These are phyloP conservation scores for Euclidia mi DNA, from an alignment of 2,888 invertebrate species.

Conservation along the genomic window DNA sequence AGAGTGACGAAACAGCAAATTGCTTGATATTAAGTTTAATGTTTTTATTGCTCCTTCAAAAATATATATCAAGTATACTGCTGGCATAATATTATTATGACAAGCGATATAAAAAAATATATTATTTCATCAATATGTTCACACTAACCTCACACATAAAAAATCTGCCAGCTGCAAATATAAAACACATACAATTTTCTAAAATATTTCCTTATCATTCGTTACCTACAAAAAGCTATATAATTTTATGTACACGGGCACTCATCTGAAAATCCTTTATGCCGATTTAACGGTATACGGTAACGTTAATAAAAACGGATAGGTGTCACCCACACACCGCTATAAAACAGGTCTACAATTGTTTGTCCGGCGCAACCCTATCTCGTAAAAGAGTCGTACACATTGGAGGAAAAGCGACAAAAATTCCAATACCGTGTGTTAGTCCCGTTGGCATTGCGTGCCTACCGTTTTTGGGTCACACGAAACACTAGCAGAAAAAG, in stretches of 20 bases:
- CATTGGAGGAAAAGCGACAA: conserved; percentile 66
- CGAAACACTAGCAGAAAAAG: conserved; percentile 72
- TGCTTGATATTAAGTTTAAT: no score
- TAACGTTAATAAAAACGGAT: conserved; percentile 69
- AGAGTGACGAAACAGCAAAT: no score
- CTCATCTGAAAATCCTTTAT: conserved; percentile 66
- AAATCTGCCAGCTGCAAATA: no score
- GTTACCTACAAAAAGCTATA: conserved; percentile 39
- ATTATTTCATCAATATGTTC: conserved; percentile 6
- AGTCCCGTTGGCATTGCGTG: conserved; percentile 72
- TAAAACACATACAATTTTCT: conserved; percentile 3
- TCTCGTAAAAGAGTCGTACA: conserved; percentile 68
- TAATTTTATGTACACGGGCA: conserved; percentile 51
- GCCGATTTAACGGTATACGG: conserved; percentile 62
- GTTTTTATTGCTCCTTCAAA: no score
- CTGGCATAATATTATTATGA: no score
- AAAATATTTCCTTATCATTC: conserved; percentile 18
- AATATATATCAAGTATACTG: no score
- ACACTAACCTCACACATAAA: conserved; percentile 3
- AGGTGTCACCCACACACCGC: conserved; percentile 64
- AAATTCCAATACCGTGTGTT: conserved; percentile 76
- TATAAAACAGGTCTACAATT: conserved; percentile 71
- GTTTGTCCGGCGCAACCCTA: conserved; percentile 68
- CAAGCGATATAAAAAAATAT: no score
- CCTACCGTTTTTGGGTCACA: conserved; percentile 80